Conservation (phyloP, 2,888 invertebrate genomes). For the Yponomeuta malinellus region DNA sequence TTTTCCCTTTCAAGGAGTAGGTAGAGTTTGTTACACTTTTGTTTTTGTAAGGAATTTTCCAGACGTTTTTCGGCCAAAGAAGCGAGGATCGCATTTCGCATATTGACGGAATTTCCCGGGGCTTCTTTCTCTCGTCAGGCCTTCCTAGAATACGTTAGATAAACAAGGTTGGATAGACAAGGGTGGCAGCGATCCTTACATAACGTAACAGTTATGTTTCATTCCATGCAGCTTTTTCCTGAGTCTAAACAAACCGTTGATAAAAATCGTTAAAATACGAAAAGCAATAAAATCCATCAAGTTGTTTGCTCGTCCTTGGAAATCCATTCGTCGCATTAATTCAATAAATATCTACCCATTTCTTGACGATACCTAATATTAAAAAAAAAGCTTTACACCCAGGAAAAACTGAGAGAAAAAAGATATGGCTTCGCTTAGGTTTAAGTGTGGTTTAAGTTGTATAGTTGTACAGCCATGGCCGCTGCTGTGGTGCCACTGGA, state of each 20-base stretch:
- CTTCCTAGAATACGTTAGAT: slow-evolving; percentile 36
- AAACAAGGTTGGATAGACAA: slow-evolving; percentile 24
- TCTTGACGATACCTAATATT: too few relatives aligned
- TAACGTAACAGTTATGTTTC: neutral
- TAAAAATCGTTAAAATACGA: too few relatives aligned
- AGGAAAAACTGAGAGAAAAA: too few relatives aligned
- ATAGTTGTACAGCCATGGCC: too few relatives aligned
- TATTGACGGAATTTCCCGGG: slow-evolving; percentile 34
- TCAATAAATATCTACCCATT: too few relatives aligned
- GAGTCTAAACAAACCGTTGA: neutral
- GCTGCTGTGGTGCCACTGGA: too few relatives aligned
- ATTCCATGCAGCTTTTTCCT: neutral
- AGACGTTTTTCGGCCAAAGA: slow-evolving; percentile 52
- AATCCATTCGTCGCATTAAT: too few relatives aligned
- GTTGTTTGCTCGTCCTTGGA: too few relatives aligned
- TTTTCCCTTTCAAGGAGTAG: slow-evolving; percentile 29
- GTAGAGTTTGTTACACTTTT: slow-evolving; percentile 35
- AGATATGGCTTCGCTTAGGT: too few relatives aligned
- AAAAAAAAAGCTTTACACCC: too few relatives aligned
- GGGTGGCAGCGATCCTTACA: neutral
- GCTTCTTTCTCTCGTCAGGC: slow-evolving; percentile 45
- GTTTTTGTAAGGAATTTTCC: slow-evolving; percentile 52
- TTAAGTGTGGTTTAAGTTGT: too few relatives aligned
- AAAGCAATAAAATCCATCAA: too few relatives aligned
- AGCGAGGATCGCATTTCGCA: slow-evolving; percentile 53